Conservation (phyloP, 2,888 invertebrate genomes). For the Callinectes sapidus region DNA sequence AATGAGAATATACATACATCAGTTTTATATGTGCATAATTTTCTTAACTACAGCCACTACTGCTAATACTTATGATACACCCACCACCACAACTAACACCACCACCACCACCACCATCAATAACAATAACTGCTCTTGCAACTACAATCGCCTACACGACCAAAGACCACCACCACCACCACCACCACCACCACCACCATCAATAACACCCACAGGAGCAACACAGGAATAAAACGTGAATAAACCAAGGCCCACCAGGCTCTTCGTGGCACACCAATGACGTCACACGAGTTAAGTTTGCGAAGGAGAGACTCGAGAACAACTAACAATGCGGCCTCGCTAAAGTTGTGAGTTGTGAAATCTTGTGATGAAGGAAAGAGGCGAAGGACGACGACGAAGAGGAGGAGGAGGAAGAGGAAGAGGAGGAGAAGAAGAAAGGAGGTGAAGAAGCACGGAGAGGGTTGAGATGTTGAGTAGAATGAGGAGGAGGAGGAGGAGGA, state of each 20-base stretch:
- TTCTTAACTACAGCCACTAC: background rate
- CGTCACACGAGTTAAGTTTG: background rate
- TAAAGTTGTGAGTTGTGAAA: constrained; percentile 30
- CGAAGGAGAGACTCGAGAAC: constrained; percentile 22
- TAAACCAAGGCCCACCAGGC: background rate
- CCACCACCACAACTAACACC: background rate
- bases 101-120: background rate
- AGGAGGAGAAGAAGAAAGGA: background rate
- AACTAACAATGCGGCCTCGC: constrained; percentile 12
- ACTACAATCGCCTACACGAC: background rate
- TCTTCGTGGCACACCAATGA: background rate
- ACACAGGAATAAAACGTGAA: background rate
- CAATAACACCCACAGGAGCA: background rate
- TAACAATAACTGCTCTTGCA: background rate
- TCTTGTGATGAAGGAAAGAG: constrained; percentile 35
- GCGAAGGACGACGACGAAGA: background rate
- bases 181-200: background rate
- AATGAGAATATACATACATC: background rate
- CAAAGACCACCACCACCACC: constrained; percentile 11
- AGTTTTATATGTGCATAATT: background rate
- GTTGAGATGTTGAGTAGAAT: background rate
- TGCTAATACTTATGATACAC: background rate
- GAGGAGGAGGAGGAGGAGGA: constrained; percentile 19
- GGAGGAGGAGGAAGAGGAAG: background rate
- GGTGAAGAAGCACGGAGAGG: background rate